Percentiles rank a stretch among this genome's conserved stretches.
These are phyloP conservation scores for Pachypeltis micranthus DNA, from an alignment of 1,140 invertebrate genomes.

Conservation along the genomic window DNA sequence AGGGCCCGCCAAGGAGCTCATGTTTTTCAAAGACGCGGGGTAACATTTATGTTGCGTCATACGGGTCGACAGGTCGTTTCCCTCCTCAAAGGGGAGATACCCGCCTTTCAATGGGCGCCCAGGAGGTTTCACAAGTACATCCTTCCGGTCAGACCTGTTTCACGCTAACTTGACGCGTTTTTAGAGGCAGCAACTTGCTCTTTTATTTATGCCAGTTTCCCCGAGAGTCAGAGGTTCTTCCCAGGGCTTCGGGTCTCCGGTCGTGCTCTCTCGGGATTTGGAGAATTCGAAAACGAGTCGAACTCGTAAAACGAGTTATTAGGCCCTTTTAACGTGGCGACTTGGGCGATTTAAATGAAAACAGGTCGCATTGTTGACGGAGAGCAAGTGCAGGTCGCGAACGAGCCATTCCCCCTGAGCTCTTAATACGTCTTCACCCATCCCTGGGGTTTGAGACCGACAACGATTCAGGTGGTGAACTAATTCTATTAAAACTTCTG, in stretches of 20 bases:
- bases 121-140: background rate
- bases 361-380: too few relatives aligned
- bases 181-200: background rate
- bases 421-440: too few relatives aligned
- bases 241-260: background rate
- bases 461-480: too few relatives aligned
- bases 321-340: too few relatives aligned
- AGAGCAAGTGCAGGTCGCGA: too few relatives aligned
- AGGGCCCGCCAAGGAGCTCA: background rate
- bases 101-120: background rate
- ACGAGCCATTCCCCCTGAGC: too few relatives aligned
- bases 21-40: background rate
- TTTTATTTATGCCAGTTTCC: background rate
- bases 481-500: too few relatives aligned
- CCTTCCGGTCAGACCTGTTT: background rate
- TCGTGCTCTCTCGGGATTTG: background rate
- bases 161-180: background rate
- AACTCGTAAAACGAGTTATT: background rate
- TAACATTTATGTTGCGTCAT: background rate
- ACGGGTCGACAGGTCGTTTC: background rate
- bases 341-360: too few relatives aligned
- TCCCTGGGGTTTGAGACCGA: too few relatives aligned
- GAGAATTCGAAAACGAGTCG: background rate
- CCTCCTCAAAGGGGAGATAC: background rate
- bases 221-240: background rate